These are phyloP conservation scores for Tylochromis polylepis DNA, from an alignment of 2,113 vertebrate genomes.

Conservation along the genomic window DNA sequence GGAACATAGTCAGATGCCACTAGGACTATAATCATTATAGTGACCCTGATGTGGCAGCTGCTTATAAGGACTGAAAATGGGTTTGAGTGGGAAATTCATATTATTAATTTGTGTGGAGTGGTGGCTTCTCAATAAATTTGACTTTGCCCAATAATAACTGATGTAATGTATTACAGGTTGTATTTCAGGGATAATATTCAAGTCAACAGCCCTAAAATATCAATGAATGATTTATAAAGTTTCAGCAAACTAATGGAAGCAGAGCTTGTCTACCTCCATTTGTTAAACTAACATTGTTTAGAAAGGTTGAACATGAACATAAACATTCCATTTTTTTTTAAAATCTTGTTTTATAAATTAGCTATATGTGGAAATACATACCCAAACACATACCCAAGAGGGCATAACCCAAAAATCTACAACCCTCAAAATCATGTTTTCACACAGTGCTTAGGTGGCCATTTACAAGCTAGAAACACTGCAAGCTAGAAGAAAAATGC, in stretches of 20 bases:
- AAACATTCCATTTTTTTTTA: neutral
- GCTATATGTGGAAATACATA: neutral
- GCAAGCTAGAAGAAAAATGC: neutral
- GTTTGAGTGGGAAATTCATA: neutral
- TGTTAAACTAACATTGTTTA: neutral
- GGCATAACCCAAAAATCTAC: neutral
- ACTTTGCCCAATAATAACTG: neutral
- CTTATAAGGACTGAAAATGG: neutral
- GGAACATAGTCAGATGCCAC: constrained; percentile 1
- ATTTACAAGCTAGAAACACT: neutral
- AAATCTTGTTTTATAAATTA: neutral
- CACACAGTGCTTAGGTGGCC: neutral
- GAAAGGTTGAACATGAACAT: neutral
- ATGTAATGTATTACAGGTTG: neutral
- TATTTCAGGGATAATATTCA: neutral
- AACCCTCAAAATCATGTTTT: neutral
- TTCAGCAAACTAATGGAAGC: neutral
- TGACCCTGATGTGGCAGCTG: constrained; percentile 8
- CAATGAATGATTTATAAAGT: neutral
- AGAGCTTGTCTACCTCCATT: neutral
- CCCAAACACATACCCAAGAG: neutral
- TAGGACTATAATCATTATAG: constrained; percentile 16
- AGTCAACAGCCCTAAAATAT: neutral
- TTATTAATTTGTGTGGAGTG: neutral
- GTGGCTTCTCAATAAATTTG: neutral